Base-by-base conservation (phyloP, 2,113 vertebrate genomes). In the Athene noctua region DNA sequence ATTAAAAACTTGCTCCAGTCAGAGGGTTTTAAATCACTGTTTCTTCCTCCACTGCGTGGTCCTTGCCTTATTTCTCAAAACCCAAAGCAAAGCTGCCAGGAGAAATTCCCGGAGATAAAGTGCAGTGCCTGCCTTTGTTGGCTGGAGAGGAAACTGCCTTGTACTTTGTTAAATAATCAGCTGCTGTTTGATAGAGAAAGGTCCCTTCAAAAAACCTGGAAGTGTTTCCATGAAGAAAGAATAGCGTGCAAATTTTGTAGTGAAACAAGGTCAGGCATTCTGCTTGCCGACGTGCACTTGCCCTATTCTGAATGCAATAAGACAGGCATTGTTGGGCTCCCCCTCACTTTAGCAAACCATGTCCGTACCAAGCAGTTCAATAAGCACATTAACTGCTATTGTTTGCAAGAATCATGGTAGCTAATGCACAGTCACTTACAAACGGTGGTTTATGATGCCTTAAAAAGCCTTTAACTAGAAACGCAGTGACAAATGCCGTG, bases 361-460 rank as follows among this genome's bases (percentile, higher is more conserved):
- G 85, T 61, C 79, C 5, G 83, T 97, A 89, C 93, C 90, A 87
- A 80, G 83, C 86, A n/a, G 72, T 77, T 82, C 93, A 67, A 84
- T 65, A 34, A 94, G 72, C 63, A 61, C 81, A 52, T n/a, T 14
- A 46, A n/a, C 36, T 16, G 70, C 57, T 51, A 29, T 30, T 90
- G 93, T 83, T 46, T 52, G 94, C 21, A 49, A n/a, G 79, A 62
- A 62, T 30, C 29, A 2, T 13, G 68, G 72, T 5, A 70, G 59
- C 42, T 59, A 26, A 57, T 4, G 63, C 88, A 25, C n/a, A 62
- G 55, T 17, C 68, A 9, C 68, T 89, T 9, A 51, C 73, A 86
- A 44, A 54, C 61, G 21, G 57, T 0, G 7, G 46, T 42, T 94
- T 82, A 44, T 27, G 46, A 42, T 32, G 70, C 70, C 44, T 92